phyloP scores from a whole-genome alignment of 2,113 vertebrate species.

The Cyphomyrus plagiostoma region DNA sequence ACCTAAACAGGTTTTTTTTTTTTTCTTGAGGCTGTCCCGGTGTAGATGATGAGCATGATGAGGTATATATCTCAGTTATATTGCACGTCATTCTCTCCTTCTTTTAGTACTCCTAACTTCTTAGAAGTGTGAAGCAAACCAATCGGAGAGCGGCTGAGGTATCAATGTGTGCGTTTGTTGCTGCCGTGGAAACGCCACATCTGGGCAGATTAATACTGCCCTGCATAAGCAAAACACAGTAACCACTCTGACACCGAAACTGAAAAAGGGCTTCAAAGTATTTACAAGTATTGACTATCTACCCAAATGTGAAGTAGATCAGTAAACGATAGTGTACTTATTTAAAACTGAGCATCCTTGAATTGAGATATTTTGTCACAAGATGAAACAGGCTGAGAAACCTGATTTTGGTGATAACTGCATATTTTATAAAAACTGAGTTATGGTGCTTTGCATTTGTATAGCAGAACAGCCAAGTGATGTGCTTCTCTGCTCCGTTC shows the following conservation, averaged over 20 bases:
- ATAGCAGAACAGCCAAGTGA: not conserved
- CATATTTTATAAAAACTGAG: not conserved
- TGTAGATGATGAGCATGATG: not conserved
- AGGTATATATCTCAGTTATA: not conserved
- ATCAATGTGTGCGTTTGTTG: not conserved
- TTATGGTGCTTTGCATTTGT: not conserved
- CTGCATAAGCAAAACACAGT: not conserved
- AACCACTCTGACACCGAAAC: not conserved
- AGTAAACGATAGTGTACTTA: not conserved
- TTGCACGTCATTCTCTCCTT: not conserved
- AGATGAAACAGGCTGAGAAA: not conserved
- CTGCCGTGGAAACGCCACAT: not conserved
- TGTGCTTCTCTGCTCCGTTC: not conserved
- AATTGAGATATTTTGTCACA: not conserved
- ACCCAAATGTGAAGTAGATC: not conserved
- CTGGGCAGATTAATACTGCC: not conserved
- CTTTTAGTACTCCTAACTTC: not conserved
- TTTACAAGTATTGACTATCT: not conserved
- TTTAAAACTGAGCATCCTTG: not conserved
- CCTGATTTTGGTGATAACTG: not conserved
- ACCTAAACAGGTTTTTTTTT: not conserved
- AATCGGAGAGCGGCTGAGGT: not conserved
- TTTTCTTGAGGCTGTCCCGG: not conserved
- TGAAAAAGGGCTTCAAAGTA: not conserved
- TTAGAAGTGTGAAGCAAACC: not conserved